Evolutionary conservation across 2,113 vertebrate genomes (phyloP).

Genomic region (Mesembrinibis cayennensis): DNA sequence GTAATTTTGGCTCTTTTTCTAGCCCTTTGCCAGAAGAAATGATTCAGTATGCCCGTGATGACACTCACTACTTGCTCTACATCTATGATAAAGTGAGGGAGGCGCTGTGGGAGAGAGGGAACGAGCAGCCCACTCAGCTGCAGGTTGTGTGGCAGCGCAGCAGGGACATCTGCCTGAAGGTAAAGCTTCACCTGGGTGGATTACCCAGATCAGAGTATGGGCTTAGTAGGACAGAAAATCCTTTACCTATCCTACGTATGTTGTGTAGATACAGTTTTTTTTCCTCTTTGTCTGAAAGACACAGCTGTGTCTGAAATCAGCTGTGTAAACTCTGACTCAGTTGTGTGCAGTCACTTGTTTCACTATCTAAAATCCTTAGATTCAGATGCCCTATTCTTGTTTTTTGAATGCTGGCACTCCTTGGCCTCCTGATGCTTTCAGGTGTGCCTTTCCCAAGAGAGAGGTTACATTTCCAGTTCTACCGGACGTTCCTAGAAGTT

Average conservation of each 20-base stretch:
- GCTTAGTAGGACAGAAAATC: not conserved
- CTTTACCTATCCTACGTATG: accelerated
- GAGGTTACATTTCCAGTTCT: not conserved
- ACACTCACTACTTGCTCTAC: slow-evolving; percentile 96
- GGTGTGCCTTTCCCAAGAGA: not conserved
- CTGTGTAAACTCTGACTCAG: not conserved
- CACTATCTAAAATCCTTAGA: not conserved
- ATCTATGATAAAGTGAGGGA: slow-evolving; percentile 87
- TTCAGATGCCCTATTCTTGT: not conserved
- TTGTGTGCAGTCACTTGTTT: not conserved
- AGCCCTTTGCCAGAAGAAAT: slow-evolving; percentile 96
- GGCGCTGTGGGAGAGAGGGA: slow-evolving; percentile 80
- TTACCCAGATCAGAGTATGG: not conserved
- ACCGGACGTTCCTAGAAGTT: not conserved
- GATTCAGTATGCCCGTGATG: slow-evolving; percentile 86
- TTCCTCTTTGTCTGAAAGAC: not conserved
- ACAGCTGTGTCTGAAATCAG: not conserved
- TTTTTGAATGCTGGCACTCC: not conserved
- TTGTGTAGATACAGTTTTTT: accelerated
- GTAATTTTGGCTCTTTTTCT: not conserved
- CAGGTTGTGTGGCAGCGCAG: slow-evolving; percentile 91
- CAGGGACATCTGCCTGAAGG: slow-evolving; percentile 90
- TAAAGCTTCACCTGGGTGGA: not conserved
- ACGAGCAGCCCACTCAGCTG: slow-evolving; percentile 79
- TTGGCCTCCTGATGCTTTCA: not conserved